phyloP scores from a whole-genome alignment of 2,888 invertebrate genomes.

The Drosophila dives region DNA sequence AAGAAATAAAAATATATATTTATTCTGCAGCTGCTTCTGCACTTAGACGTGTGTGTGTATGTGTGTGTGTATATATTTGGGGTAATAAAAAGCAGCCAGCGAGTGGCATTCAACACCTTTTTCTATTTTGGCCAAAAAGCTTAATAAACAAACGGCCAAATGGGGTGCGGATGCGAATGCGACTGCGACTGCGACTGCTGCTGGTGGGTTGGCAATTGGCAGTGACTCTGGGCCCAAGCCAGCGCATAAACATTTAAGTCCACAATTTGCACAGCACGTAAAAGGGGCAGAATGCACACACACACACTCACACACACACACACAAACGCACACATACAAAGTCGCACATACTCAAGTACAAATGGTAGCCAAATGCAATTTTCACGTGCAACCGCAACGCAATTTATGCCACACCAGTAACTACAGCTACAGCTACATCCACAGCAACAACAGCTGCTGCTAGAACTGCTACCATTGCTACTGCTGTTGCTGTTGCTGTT shows the following conservation, averaged over 20 bases:
- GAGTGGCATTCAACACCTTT: constrained; percentile 78
- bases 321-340: constrained; percentile 15
- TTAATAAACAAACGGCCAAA: constrained; percentile 78
- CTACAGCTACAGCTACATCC: constrained; percentile 52
- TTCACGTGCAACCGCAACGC: constrained; percentile 81
- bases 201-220: constrained; percentile 34
- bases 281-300: constrained; percentile 35
- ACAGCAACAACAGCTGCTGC: constrained; percentile 31
- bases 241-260: constrained; percentile 81
- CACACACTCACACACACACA: constrained; percentile 28
- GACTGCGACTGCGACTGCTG: constrained; percentile 12
- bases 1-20: constrained; percentile 79
- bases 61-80: constrained; percentile 24
- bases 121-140: constrained; percentile 75
- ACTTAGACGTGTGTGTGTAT: constrained; percentile 58
- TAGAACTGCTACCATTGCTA: background rate
- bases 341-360: constrained; percentile 34
- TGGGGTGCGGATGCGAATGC: constrained; percentile 58
- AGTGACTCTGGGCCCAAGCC: constrained; percentile 52
- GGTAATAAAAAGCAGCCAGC: constrained; percentile 76
- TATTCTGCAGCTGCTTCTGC: constrained; percentile 80
- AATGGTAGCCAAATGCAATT: constrained; percentile 77
- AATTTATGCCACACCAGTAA: constrained; percentile 79
- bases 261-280: constrained; percentile 79
- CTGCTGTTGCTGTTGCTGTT: background rate